Evolutionary conservation across 1,140 invertebrate species (phyloP), one percentile per base, ranked within the genome.

Genomic region (Drosophila sp.): DNA sequence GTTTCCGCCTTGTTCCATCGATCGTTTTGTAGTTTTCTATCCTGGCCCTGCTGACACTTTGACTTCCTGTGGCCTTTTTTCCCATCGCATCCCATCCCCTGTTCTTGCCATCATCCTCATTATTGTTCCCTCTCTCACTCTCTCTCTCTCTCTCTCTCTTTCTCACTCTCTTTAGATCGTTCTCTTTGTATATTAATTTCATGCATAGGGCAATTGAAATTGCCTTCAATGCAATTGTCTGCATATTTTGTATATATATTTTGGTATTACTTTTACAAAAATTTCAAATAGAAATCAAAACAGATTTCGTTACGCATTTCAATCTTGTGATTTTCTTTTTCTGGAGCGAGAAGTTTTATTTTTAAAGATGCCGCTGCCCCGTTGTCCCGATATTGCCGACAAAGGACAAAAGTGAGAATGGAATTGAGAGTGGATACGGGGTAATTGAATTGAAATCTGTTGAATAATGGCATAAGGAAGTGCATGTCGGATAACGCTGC

Each of bases 51-150:
- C 69, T 84, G 84, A 84, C 80, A 89, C 84, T 89, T 89, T 84
- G 84, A 89, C 84, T 89, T 89, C 84, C 84, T 89, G 84, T 89
- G 84, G 80, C 84, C 79, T 84, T 87, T 87, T 66, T 69, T 63
- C 17, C 17, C 17, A 17, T 17, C 17, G 17, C 17, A 17, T 44
- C 30, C 23, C 68, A 69, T 44, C 35, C 35, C 35, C 33, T 33
- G 6, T 55, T 6, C 41, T 35, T 35, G 10, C 17, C 11, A 17
- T 7, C 23, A 17, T 41, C 11, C 60, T 30, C 30, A 33, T 30
- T 38, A 38, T 38, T 38, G 35, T 38, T 40, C 23, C 30, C 23
- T 47, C 32, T 38, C 7, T 30, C 30, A 41, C 25, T 38, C 5
- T 32, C 40, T 58, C 23, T 29, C 5, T 32, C 40, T 58, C 23